phyloP scores from a whole-genome alignment of 2,797 vertebrate genomes.

The Pipistrellus pygmaeus region DNA sequence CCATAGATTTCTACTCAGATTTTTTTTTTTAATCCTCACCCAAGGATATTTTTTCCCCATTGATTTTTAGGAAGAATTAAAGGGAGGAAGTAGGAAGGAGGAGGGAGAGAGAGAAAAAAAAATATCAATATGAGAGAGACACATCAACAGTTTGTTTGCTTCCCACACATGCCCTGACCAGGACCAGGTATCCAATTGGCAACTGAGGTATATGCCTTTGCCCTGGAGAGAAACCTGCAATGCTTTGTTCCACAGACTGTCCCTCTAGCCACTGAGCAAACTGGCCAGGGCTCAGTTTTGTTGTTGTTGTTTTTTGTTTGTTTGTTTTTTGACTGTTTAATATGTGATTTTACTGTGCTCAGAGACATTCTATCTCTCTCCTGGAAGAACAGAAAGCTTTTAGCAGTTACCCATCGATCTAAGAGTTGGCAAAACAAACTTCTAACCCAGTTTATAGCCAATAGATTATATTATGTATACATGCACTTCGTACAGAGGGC shows the following conservation, averaged over 20 bases:
- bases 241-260: too few species aligned
- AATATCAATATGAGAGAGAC: too few species aligned
- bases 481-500: neutral
- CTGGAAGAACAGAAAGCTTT: constrained; percentile 48
- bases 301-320: too few species aligned
- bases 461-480: neutral
- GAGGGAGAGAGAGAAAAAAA: too few species aligned
- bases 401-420: neutral
- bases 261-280: too few species aligned
- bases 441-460: neutral
- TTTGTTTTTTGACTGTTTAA: neutral
- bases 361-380: neutral
- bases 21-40: neutral
- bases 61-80: too few species aligned
- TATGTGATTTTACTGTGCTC: constrained; percentile 12
- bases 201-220: too few species aligned
- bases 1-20: constrained; percentile 16
- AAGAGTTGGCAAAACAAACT: constrained; percentile 29
- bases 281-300: neutral
- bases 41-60: too few species aligned
- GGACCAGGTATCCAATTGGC: too few species aligned
- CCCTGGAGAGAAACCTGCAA: too few species aligned
- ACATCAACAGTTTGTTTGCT: too few species aligned
- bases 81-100: too few species aligned
- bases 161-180: accelerated